Evolutionary conservation across 2,888 invertebrate genomes (phyloP).

Genomic region (Spisula subtruncata): DNA sequence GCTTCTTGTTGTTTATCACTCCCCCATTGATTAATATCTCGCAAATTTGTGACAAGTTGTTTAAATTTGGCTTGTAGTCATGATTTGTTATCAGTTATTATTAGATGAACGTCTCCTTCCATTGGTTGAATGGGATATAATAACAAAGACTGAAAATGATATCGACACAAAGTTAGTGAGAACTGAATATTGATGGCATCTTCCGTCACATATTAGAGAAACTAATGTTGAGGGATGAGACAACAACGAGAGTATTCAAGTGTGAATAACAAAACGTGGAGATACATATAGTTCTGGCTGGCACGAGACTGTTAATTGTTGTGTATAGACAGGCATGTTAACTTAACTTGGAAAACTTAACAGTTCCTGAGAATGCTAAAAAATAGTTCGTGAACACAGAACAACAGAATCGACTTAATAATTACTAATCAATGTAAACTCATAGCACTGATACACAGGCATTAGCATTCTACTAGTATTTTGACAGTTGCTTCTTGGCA

Average conservation of each 20-base stretch:
- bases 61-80: background rate
- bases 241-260: background rate
- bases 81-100: background rate
- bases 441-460: too few relatives aligned
- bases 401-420: too few relatives aligned
- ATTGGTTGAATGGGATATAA: background rate
- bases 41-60: conserved; percentile 6
- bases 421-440: too few relatives aligned
- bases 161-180: background rate
- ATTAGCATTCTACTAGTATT: too few relatives aligned
- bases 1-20: background rate
- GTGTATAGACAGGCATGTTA: too few relatives aligned
- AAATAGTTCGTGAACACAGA: too few relatives aligned
- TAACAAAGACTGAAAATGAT: too few relatives aligned
- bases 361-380: too few relatives aligned
- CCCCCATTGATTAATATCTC: background rate
- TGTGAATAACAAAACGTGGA: background rate
- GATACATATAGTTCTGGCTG: background rate
- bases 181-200: background rate
- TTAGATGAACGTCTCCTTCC: background rate
- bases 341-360: too few relatives aligned
- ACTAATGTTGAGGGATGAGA: background rate
- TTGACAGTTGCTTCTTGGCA: too few relatives aligned
- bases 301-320: too few relatives aligned
- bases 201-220: background rate